Base-by-base conservation (phyloP, 1,140 invertebrate genomes). In the Battus philenor region DNA sequence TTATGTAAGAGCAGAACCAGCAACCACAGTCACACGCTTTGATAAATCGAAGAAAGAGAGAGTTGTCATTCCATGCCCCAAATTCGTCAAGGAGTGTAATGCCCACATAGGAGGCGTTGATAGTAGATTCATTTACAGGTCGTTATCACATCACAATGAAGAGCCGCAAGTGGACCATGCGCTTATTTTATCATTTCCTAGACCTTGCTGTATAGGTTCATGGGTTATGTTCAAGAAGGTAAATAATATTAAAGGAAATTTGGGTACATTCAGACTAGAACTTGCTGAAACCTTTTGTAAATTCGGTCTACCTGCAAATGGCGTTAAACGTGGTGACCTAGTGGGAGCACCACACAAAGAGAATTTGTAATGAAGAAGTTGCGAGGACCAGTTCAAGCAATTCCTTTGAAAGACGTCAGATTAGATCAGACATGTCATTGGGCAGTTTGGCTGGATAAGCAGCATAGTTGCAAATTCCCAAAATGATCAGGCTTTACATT, bases 101-200 rank as follows among this genome's bases (percentile, higher is more conserved):
- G 64, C 53, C 43, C 71, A 86, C 58, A 88, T 87, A 86, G 86
- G 82, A 17, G 55, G 50, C 29, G 86, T 87, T 13, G 81, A 87
- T 83, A 34, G 62, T 72, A 48, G 80, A 86, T 53, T 70, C 47
- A 20, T 59, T 80, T 41, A 65, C 87, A 44, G 70, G 70, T 24
- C 50, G 74, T 13, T 84, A 87, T 68, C 55, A 68, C 58, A 78
- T 81, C 18, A 54, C 41, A 53, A 64, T 82, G 16, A 82, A 74
- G 59, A 76, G 59, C 50, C 61, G 66, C 51, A 75, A 85, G 57
- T 87, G 75, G 71, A 73, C 77, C 47, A 57, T 76, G 16, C 43
- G 79, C 39, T 49, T 87, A 20, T 85, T 87, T 63, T 84, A 55
- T 53, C 46, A 68, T 56, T 50, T 68, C 32, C 47, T 68, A 30